phyloP scores from a whole-genome alignment of 2,888 invertebrate genomes.

The Escarpia spicata region DNA sequence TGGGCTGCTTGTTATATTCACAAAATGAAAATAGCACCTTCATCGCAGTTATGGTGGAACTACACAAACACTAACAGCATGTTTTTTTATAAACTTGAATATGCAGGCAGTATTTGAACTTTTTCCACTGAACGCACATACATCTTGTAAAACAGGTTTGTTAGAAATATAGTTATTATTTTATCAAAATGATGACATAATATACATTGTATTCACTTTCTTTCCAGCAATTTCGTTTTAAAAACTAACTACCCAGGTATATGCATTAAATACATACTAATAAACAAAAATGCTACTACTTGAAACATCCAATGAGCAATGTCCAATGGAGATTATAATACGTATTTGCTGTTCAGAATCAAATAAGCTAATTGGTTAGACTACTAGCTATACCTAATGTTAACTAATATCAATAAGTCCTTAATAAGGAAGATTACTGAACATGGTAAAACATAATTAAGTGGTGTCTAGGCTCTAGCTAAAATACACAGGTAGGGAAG shows the following conservation, averaged over 20 bases:
- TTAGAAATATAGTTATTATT: constrained; percentile 9
- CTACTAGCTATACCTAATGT: not conserved
- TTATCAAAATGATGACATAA: not conserved
- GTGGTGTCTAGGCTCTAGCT: not conserved
- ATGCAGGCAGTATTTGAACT: not conserved
- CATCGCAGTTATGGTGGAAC: too few relatives aligned
- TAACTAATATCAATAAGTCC: too few relatives aligned
- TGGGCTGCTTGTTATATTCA: too few relatives aligned
- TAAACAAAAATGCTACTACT: not conserved
- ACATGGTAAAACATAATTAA: not conserved
- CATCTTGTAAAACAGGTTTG: not conserved
- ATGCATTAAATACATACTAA: not conserved
- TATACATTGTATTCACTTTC: not conserved
- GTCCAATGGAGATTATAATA: not conserved
- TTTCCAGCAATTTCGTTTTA: not conserved
- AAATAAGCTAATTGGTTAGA: not conserved
- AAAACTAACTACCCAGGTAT: not conserved
- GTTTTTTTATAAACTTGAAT: too few relatives aligned
- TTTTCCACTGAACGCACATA: too few relatives aligned
- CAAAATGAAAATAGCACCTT: too few relatives aligned
- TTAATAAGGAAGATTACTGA: not conserved
- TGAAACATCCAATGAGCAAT: not conserved
- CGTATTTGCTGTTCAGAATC: not conserved
- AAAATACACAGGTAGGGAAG: too few relatives aligned
- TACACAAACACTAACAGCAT: too few relatives aligned